A percentile compares a stretch with the other conserved stretches of the same genome.
Evolutionary conservation across 2,888 invertebrate genomes (phyloP).

Genomic region (Drosophila bunnanda): DNA sequence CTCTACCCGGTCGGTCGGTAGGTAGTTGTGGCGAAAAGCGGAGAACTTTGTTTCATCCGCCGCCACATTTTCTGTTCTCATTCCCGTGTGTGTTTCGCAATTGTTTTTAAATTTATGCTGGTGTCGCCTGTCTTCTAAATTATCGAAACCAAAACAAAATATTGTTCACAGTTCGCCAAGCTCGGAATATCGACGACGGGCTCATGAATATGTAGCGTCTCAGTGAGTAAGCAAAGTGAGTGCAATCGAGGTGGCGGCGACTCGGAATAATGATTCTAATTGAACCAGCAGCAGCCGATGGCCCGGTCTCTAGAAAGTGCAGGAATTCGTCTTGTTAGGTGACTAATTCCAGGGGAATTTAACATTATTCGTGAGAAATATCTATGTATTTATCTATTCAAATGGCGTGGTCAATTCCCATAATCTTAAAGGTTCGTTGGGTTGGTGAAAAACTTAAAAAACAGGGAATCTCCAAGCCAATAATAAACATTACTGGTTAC

Average conservation of each 20-base stretch:
- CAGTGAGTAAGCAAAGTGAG: conserved; percentile 56
- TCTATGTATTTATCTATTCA: not conserved
- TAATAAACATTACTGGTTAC: not conserved
- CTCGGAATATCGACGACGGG: conserved; percentile 7
- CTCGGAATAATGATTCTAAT: conserved; percentile 50
- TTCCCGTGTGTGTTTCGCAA: conserved; percentile 6
- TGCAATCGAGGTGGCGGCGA: conserved; percentile 44
- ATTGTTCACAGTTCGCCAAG: conserved; percentile 50
- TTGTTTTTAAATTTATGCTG: conserved; percentile 31
- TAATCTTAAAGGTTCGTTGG: not conserved
- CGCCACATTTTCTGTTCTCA: conserved; percentile 19
- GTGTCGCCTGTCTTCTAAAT: conserved; percentile 28
- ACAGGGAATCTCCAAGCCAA: not conserved
- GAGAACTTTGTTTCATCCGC: conserved; percentile 27
- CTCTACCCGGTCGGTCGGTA: not conserved
- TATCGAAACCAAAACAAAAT: conserved; percentile 32
- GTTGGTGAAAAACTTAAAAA: not conserved
- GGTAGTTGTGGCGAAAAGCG: not conserved
- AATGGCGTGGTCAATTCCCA: not conserved
- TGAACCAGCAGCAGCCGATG: conserved; percentile 28
- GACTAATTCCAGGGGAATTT: conserved; percentile 26
- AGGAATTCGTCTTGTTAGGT: conserved; percentile 6
- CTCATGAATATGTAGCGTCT: conserved; percentile 66
- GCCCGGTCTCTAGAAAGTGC: conserved; percentile 17
- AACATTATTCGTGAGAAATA: not conserved